Base-by-base conservation (phyloP, 37 sponge, comb jelly and placozoan genomes). In the Petrosia ficiformis region DNA sequence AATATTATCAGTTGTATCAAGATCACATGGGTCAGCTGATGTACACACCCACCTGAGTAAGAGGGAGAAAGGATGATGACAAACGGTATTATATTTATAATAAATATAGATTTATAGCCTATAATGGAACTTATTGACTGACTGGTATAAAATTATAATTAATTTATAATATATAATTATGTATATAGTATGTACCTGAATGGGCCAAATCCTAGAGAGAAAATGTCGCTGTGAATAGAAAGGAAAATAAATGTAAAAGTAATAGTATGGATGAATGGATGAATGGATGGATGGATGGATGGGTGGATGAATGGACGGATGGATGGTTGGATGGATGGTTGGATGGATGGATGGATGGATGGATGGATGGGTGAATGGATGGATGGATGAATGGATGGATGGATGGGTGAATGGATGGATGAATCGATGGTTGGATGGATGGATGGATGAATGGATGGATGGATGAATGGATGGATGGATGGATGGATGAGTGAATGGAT, bases 131-230 rank as follows among this genome's bases (percentile, higher is more conserved):
- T n/a, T n/a, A n/a, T n/a, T n/a, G n/a, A n/a, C n/a, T n/a, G n/a
- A n/a, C n/a, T n/a, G n/a, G n/a, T n/a, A n/a, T n/a, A n/a, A n/a
- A n/a, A n/a, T n/a, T n/a, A n/a, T n/a, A n/a, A n/a, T n/a, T n/a
- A n/a, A n/a, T n/a, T n/a, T n/a, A n/a, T n/a, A n/a, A n/a, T 25
- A 78, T 19, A n/a, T 26, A 44, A n/a, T 10, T 11, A 57, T 30
- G 22, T 8, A 52, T 52, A 35, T 21, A 32, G 19, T n/a, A 31
- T 28, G 25, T 58, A 87, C 90, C 94, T 80, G 83, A 98, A 98
- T 42, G 99, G 99, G 8, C 99, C 99, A 81, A 98, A 98, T 21
- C 99, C 99, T 26, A 94, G 79, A 26, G 99, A 98, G 73, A 98
- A 98, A 1, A 98, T 90, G 42, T 93, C 94, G 25, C 94, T 94